phyloP scores from a whole-genome alignment of 2,797 vertebrate genomes.

The Nasua narica region DNA sequence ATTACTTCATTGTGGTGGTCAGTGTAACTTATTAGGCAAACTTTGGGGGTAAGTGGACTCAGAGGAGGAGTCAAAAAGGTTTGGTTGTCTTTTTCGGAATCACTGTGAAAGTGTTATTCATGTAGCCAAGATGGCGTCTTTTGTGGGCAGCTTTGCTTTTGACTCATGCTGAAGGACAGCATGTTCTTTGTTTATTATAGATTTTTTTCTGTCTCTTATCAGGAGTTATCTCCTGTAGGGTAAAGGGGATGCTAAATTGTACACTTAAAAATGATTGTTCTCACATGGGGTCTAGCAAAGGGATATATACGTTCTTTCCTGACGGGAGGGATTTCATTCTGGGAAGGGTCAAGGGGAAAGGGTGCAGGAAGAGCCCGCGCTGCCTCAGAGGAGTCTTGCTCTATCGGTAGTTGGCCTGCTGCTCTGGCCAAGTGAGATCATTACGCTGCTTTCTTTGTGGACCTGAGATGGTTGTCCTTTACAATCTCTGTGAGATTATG shows the following conservation, averaged over 20 bases:
- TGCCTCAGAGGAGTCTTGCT: background rate
- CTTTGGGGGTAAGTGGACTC: background rate
- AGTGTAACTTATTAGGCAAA: background rate
- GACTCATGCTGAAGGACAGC: background rate
- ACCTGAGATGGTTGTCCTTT: conserved; percentile 17
- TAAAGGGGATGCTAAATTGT: background rate
- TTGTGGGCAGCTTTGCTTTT: conserved; percentile 11
- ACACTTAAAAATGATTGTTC: background rate
- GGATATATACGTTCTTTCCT: background rate
- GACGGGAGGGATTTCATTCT: background rate
- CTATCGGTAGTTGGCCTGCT: background rate
- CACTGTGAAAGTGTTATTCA: background rate
- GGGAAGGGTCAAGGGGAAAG: background rate
- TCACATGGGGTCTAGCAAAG: background rate
- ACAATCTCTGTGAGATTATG: background rate
- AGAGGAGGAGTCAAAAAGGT: background rate
- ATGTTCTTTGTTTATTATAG: background rate
- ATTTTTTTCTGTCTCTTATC: conserved; percentile 6
- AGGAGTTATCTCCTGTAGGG: background rate
- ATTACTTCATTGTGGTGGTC: background rate
- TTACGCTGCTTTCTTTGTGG: conserved; percentile 36
- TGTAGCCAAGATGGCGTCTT: background rate
- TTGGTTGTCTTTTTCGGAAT: background rate
- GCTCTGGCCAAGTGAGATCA: background rate
- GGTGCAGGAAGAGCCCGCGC: background rate